These are phyloP conservation scores for Aphrophora alni DNA, from an alignment of 2,888 invertebrate genomes.

Conservation along the genomic window DNA sequence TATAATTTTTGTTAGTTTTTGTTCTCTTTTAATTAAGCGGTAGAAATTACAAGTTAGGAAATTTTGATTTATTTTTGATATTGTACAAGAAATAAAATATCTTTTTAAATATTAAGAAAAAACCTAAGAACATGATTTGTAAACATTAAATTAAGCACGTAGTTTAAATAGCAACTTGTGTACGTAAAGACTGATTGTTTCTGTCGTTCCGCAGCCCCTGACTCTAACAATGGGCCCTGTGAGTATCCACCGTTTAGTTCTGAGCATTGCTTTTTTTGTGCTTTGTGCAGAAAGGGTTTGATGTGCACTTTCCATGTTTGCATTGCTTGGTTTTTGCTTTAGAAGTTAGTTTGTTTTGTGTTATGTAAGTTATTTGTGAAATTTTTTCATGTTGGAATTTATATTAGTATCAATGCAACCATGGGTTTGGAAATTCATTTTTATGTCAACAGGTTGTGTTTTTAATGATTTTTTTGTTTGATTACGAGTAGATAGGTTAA, in stretches of 20 bases:
- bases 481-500: no score
- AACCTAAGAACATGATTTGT: no score
- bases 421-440: not conserved
- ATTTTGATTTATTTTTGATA: no score
- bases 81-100: no score
- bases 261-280: slow-evolving; percentile 39
- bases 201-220: slow-evolving; percentile 78
- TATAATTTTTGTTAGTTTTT: no score
- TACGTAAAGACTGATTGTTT: slow-evolving; percentile 44
- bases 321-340: slow-evolving; percentile 32
- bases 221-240: slow-evolving; percentile 87
- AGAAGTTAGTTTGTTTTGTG: slow-evolving; percentile 26
- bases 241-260: slow-evolving; percentile 65
- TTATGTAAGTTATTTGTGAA: slow-evolving; percentile 22
- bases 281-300: slow-evolving; percentile 41
- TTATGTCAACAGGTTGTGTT: no score
- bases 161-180: not conserved
- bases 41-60: no score
- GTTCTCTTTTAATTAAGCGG: no score
- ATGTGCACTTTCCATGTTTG: slow-evolving; percentile 35
- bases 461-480: no score
- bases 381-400: not conserved
- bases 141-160: no score
- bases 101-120: no score
- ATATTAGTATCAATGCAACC: not conserved